Conservation (phyloP, 2,113 vertebrate species). For the Cinclus cinclus region DNA sequence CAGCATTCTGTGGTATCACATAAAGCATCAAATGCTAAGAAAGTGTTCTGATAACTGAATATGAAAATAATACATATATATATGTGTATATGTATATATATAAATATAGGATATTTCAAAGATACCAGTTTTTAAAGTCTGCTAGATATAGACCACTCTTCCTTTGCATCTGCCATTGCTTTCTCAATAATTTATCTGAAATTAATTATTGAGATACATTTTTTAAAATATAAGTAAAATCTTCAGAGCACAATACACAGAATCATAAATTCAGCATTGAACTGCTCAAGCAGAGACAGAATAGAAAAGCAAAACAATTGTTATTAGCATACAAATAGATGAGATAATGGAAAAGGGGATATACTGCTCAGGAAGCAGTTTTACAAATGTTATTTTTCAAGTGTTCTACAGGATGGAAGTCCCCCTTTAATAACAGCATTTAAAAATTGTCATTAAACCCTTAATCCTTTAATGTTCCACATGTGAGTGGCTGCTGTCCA, state of each 20-base stretch:
- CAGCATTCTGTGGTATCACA: not conserved
- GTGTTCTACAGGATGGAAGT: constrained; percentile 15
- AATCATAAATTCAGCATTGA: not conserved
- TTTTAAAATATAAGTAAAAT: not conserved
- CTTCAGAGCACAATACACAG: not conserved
- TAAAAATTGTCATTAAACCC: constrained; percentile 1
- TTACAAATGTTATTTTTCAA: constrained; percentile 31
- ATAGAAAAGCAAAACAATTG: not conserved
- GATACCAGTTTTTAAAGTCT: not conserved
- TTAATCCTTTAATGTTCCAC: constrained; percentile 6
- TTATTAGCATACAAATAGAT: constrained; percentile 46
- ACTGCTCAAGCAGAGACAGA: not conserved
- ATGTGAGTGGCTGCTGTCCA: not conserved
- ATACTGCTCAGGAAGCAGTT: constrained; percentile 16
- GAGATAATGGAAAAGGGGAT: constrained; percentile 40
- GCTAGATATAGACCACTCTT: not conserved
- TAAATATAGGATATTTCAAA: not conserved
- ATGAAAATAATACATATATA: not conserved
- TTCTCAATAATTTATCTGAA: constrained; percentile 55
- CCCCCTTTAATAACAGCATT: constrained; percentile 1
- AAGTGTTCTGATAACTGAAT: not conserved
- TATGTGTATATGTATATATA: not conserved
- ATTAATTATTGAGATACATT: constrained; percentile 45
- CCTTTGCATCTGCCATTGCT: not conserved
- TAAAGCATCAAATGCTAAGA: not conserved